Evolutionary conservation across 2,888 invertebrate genomes (phyloP).

Genomic region (Arctia plantaginis): DNA sequence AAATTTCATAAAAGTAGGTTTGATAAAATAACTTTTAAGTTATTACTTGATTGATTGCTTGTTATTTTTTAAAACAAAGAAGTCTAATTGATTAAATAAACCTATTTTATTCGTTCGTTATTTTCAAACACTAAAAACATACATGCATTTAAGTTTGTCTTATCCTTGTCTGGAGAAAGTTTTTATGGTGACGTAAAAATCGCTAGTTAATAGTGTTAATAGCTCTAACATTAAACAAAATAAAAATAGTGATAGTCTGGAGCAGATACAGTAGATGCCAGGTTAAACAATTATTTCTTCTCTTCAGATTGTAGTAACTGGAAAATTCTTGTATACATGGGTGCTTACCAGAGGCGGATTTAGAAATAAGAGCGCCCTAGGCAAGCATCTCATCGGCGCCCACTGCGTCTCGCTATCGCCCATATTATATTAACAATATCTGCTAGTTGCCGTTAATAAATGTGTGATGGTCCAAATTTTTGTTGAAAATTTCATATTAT

Average conservation of each 20-base stretch:
- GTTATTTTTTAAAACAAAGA: too few relatives aligned
- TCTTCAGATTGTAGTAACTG: neutral
- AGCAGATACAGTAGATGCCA: too few relatives aligned
- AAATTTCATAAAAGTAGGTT: neutral
- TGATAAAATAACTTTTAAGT: neutral
- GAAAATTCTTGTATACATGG: neutral
- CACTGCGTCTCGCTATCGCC: too few relatives aligned
- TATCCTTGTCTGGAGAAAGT: neutral
- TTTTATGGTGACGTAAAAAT: neutral
- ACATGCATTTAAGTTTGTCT: neutral
- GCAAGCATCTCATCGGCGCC: too few relatives aligned
- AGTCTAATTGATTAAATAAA: neutral
- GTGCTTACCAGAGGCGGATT: too few relatives aligned
- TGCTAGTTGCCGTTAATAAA: too few relatives aligned
- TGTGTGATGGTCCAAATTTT: too few relatives aligned
- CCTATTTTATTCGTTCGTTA: neutral
- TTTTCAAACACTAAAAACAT: neutral
- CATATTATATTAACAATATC: too few relatives aligned
- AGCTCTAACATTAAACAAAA: neutral
- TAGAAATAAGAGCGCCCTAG: too few relatives aligned
- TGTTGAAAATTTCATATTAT: too few relatives aligned
- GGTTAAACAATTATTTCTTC: too few relatives aligned
- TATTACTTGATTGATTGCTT: neutral
- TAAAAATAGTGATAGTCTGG: neutral
- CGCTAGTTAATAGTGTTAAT: neutral